Evolutionary conservation across 2,797 vertebrate genomes (phyloP), one percentile per base, ranked within the genome.

Genomic region (Vespertilio murinus): DNA sequence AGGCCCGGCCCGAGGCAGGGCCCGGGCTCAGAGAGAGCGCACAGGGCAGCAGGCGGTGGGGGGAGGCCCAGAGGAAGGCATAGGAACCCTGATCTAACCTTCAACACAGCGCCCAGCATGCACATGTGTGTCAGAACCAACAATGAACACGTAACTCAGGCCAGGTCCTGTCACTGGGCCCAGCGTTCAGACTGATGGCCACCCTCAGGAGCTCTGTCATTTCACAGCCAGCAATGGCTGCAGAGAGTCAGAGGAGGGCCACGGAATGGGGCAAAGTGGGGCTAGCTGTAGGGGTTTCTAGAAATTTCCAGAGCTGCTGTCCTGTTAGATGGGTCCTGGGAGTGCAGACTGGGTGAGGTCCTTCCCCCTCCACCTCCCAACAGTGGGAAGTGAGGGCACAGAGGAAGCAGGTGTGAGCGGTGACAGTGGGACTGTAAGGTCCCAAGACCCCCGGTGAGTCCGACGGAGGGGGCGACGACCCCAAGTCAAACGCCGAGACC

Each of bases 21-120:
- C 22, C 40, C 33, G 85, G 23, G 30, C 61, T 38, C 35, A 33
- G 10, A 17, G 61, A 3, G 4, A 75, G 13, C 5, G 11, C 13
- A 16, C 86, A 90, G 17, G 93, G 88, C 38, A 93, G 65, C 8
- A 97, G 87, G 28, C 28, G 79, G 38, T 71, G 42, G 33, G 93
- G 95, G 5, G 92, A 93, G 4, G 74, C 79, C 56, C 96, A 79
- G 49, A 97, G 61, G 30, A 95, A 28, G 38, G 23, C 1, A 6
- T 16, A 45, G 35, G 54, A 65, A 23, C 33, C 80, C 40, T 22
- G 33, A 85, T 12, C 30, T 3, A 33, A 73, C 0, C 8, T 3
- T 2, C 1, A 18, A 69, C 13, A 2, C 9, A 14, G 3, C 13
- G 6, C 9, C 11, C 49, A 25, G 40, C 18, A 0, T 42, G 30